These are phyloP conservation scores for Pleuronectes platessa DNA, from an alignment of 2,113 vertebrate genomes.

Conservation along the genomic window DNA sequence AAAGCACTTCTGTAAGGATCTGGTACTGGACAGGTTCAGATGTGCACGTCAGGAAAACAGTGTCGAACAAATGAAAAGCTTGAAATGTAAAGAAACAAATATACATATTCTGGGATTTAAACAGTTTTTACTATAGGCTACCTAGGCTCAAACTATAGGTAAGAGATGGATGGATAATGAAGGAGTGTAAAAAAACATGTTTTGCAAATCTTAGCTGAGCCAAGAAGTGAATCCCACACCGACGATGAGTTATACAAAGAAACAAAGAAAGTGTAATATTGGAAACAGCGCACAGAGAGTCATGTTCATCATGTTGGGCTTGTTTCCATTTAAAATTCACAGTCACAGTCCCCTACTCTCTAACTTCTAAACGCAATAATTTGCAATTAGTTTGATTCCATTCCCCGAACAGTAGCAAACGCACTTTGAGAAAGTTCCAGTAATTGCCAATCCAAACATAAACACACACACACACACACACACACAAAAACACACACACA, in stretches of 20 bases:
- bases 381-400: background rate
- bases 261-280: background rate
- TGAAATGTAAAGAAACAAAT: background rate
- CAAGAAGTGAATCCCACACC: background rate
- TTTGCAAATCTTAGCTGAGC: too few species aligned
- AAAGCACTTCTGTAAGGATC: background rate
- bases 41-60: background rate
- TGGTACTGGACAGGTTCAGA: slow-evolving; percentile 1
- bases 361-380: slow-evolving; percentile 11
- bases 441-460: slow-evolving; percentile 6
- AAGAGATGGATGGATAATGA: too few species aligned
- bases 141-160: too few species aligned
- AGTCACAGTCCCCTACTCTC: background rate
- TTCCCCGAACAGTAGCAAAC: slow-evolving; percentile 19
- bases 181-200: too few species aligned
- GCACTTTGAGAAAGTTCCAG: slow-evolving; percentile 7
- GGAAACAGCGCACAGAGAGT: background rate
- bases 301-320: background rate
- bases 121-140: too few species aligned
- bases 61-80: background rate
- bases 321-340: background rate
- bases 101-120: too few species aligned
- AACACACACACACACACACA: slow-evolving; percentile 10
- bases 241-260: background rate
- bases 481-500: background rate